Percentiles rank a stretch among this genome's conserved stretches.
Evolutionary conservation across 2,113 vertebrate genomes (phyloP).

Genomic region (Nettapus auritus): DNA sequence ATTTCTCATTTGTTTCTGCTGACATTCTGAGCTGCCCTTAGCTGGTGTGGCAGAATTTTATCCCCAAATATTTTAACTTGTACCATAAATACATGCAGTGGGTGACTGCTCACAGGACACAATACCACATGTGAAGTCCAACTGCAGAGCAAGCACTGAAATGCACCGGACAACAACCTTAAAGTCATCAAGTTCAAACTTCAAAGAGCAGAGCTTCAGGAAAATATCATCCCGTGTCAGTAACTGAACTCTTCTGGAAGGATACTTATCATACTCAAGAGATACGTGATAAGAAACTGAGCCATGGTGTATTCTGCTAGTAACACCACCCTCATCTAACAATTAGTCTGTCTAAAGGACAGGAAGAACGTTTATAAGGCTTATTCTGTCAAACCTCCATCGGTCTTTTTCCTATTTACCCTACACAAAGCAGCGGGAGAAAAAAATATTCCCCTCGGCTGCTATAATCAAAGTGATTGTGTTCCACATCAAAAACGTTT

Average conservation of each 20-base stretch:
- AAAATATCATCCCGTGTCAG: background rate
- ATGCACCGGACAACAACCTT: background rate
- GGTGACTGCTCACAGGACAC: background rate
- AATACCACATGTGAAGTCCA: background rate
- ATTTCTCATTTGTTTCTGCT: background rate
- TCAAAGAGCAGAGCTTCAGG: background rate
- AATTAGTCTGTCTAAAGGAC: background rate
- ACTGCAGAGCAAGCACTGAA: background rate
- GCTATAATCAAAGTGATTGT: constrained; percentile 4
- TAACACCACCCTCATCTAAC: background rate
- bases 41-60: background rate
- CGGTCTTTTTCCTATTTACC: background rate
- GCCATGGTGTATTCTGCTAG: background rate
- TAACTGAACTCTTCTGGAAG: background rate
- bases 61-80: background rate
- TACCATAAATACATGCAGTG: background rate
- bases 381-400: background rate
- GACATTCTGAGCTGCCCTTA: background rate
- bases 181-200: background rate
- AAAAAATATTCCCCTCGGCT: background rate
- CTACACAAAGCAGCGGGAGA: background rate
- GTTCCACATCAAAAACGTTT: constrained; percentile 26
- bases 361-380: background rate
- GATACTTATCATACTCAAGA: background rate
- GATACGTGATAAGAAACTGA: background rate